These are phyloP conservation scores for Scaptomyza polygonia DNA, from an alignment of 2,888 invertebrate genomes.

Conservation along the genomic window DNA sequence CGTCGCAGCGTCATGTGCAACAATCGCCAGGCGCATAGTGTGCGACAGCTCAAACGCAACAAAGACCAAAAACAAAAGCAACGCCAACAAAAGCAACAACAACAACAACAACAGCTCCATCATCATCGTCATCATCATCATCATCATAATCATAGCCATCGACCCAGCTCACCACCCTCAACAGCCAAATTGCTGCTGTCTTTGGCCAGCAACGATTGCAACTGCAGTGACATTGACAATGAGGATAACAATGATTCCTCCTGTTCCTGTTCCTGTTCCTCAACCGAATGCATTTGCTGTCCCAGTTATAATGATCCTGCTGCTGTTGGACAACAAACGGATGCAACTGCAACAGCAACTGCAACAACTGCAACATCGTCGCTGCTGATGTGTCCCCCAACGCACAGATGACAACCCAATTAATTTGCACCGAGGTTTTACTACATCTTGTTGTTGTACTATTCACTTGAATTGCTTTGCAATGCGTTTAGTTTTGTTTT, in stretches of 20 bases:
- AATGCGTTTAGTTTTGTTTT: neutral
- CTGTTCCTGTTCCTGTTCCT: conserved; percentile 48
- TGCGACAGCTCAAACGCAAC: conserved; percentile 77
- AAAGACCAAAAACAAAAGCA: conserved; percentile 52
- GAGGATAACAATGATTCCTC: conserved; percentile 39
- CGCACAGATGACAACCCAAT: conserved; percentile 73
- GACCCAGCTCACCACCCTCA: conserved; percentile 51
- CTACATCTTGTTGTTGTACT: conserved; percentile 60
- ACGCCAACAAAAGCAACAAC: conserved; percentile 33
- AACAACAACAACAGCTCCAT: conserved; percentile 26
- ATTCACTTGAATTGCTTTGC: conserved; percentile 1
- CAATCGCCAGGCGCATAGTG: conserved; percentile 69
- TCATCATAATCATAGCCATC: conserved; percentile 27
- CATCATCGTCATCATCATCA: conserved; percentile 22
- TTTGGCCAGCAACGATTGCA: conserved; percentile 59
- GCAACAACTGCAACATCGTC: conserved; percentile 28
- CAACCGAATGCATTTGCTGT: conserved; percentile 50
- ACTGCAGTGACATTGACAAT: conserved; percentile 40
- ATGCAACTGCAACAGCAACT: conserved; percentile 38
- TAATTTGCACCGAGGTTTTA: conserved; percentile 69
- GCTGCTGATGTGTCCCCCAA: conserved; percentile 46
- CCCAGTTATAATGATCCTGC: conserved; percentile 21
- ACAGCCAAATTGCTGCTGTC: conserved; percentile 72
- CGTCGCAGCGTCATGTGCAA: conserved; percentile 74
- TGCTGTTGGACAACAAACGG: conserved; percentile 33